Evolutionary conservation across 2,888 invertebrate species (phyloP), one percentile per base, ranked within the genome.

Genomic region (Dromius quadrimaculatus): DNA sequence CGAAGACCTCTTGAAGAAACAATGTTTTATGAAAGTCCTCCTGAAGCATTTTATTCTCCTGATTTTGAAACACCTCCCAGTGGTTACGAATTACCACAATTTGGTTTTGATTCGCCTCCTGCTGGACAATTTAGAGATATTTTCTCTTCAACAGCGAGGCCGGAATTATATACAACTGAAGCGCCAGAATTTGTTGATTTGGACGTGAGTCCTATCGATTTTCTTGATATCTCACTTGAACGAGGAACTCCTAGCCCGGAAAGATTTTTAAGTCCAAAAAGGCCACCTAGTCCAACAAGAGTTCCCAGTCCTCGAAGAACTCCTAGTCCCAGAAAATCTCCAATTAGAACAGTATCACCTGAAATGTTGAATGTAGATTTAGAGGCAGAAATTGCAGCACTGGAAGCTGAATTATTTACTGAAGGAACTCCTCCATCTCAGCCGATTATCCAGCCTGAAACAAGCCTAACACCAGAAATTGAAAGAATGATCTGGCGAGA

Each of bases 1-100:
- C n/a, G n/a, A 6, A 23, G 20, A 47, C 19, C 47, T 1, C 20
- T 6, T 19, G 59, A 36, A 36, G 5, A 36, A 11, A 11, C 34
- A 3, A 36, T 59, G 38, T 36, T 59, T 13, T 34, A 9, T 36
- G 59, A 59, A 59, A 59, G 59, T 36, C 59, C 59, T 17, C 59
- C 59, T 19, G 9, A 19, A 34, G 59, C 17, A 11, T n/a, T 34
- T 3, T 34, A 19, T 19, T 34, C 38, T n/a, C 8, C 32, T 8
- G 6, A 5, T 6, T 32, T 8, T 32, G 8, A 5, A 32, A 6
- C 32, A 8, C 32, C 32, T 6, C 6, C 5, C 5, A 6, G 6
- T 6, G 32, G 32, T 5, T 8, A 5, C n/a, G n/a, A n/a, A n/a
- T n/a, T n/a, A n/a, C n/a, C n/a, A n/a, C n/a, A n/a, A n/a, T n/a